Evolutionary conservation across 1,140 invertebrate species (phyloP).

Genomic region (Scaptomyza pallida): DNA sequence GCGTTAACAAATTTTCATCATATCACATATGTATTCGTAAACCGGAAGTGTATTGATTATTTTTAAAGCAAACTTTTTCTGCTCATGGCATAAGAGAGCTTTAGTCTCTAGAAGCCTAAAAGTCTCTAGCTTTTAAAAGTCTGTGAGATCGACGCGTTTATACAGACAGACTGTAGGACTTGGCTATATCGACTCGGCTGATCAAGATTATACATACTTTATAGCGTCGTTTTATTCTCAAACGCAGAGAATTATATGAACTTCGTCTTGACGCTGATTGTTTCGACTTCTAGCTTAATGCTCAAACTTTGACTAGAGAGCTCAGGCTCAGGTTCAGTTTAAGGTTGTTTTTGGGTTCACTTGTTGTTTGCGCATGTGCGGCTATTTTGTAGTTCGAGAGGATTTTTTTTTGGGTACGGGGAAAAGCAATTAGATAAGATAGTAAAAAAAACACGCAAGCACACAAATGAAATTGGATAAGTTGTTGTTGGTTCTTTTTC

Average conservation of each 20-base stretch:
- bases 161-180: no score
- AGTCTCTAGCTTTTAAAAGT: no score
- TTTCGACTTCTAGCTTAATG: not conserved
- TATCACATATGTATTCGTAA: no score
- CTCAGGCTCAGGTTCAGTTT: conserved; percentile 6
- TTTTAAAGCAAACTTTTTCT: no score
- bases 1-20: no score
- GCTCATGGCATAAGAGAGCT: no score
- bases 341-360: not conserved
- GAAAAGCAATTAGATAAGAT: conserved; percentile 3
- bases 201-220: no score
- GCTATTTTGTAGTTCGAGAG: not conserved
- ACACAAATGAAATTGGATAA: not conserved
- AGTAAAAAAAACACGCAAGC: not conserved
- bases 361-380: conserved; percentile 1
- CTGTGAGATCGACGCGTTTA: no score
- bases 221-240: not conserved
- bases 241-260: conserved; percentile 1
- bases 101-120: no score
- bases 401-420: no score
- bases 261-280: not conserved
- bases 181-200: no score
- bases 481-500: conserved; percentile 19
- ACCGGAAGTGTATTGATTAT: no score
- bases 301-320: not conserved